Evolutionary conservation across 2,113 vertebrate species (phyloP).

Genomic region (Microcebus lehilahytsara): DNA sequence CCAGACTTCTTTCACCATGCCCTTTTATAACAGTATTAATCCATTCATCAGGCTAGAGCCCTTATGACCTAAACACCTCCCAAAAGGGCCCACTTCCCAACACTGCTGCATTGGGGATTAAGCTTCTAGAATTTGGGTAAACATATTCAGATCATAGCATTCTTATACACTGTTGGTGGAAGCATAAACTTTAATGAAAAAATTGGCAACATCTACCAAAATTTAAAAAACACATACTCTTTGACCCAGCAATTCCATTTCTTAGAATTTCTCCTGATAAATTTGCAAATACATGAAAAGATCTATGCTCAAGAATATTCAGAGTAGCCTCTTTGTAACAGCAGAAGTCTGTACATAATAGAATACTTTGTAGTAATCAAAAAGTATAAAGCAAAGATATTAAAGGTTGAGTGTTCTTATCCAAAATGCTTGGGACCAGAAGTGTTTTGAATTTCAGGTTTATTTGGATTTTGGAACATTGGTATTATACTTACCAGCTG

Average conservation of each 20-base stretch:
- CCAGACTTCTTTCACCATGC: background rate
- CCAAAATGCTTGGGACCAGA: background rate
- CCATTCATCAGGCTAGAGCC: background rate
- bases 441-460: background rate
- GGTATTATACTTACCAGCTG: background rate
- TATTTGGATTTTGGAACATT: background rate
- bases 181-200: conserved; percentile 24
- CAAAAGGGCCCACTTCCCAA: background rate
- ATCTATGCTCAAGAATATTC: conserved; percentile 3
- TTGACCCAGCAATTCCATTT: conserved; percentile 28
- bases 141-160: background rate
- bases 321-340: background rate
- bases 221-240: background rate
- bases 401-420: background rate
- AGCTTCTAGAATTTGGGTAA: background rate
- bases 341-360: conserved; percentile 17
- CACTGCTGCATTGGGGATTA: background rate
- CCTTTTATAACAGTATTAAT: background rate
- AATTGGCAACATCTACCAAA: background rate
- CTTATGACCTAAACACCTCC: background rate
- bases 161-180: background rate
- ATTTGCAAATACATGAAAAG: conserved; percentile 5
- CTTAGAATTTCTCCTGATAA: conserved; percentile 39
- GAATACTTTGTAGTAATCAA: conserved; percentile 30
- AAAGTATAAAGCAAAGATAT: conserved; percentile 6